Conservation (phyloP, 2,797 vertebrate genomes). For the Zenarchopterus dispar region DNA sequence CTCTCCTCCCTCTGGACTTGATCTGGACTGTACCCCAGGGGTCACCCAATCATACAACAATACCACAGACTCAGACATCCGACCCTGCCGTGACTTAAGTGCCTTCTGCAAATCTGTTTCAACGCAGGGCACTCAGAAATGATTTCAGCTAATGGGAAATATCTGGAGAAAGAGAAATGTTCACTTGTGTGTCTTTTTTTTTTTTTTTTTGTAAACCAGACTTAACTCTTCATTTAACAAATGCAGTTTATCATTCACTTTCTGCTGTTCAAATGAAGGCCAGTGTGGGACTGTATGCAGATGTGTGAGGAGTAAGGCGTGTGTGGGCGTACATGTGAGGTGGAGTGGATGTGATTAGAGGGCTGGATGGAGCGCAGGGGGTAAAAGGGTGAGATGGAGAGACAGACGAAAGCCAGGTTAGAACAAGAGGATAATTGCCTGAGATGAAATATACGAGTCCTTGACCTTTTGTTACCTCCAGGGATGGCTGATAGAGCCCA, state of each 20-base stretch:
- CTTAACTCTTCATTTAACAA: conserved; percentile 54
- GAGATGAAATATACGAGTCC: conserved; percentile 84
- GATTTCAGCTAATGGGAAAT: conserved; percentile 17
- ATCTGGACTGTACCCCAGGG: conserved; percentile 50
- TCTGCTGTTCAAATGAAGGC: conserved; percentile 49
- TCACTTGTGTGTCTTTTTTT: conserved; percentile 56
- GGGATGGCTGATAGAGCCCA: conserved; percentile 74
- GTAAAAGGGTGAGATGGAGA: conserved; percentile 44
- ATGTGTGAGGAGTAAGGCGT: conserved; percentile 9
- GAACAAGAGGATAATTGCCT: conserved; percentile 73
- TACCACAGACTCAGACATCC: conserved; percentile 48
- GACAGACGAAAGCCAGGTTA: conserved; percentile 37
- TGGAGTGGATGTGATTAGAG: conserved; percentile 53
- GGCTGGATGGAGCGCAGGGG: conserved; percentile 54
- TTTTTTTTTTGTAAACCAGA: too few relatives aligned
- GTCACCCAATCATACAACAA: conserved; percentile 61
- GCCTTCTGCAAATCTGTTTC: conserved; percentile 7
- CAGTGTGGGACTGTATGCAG: conserved; percentile 15
- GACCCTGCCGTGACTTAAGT: conserved; percentile 1
- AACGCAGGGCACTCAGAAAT: conserved; percentile 8
- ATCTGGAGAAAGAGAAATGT: conserved; percentile 57
- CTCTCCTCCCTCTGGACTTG: conserved; percentile 36
- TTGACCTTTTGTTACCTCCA: conserved; percentile 80
- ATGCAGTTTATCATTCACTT: conserved; percentile 51
- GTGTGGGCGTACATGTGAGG: conserved; percentile 20